These are phyloP conservation scores for Myathropa florea DNA, from an alignment of 2,888 invertebrate species.

Conservation along the genomic window DNA sequence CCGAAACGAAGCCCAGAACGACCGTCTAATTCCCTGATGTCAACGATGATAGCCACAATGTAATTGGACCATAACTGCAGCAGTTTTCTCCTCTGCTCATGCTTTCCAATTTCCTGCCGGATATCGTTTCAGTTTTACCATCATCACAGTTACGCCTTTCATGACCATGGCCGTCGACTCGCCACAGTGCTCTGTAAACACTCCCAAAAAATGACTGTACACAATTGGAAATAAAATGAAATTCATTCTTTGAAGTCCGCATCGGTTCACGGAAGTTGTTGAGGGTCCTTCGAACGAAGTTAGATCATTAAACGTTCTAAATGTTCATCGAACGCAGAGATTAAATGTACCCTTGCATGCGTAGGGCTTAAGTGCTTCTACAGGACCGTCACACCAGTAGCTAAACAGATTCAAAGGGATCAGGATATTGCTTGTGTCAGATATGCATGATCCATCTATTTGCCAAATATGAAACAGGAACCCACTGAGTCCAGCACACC, in stretches of 20 bases:
- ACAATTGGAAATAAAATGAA: constrained; percentile 44
- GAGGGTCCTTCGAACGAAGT: constrained; percentile 12
- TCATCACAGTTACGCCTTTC: neutral
- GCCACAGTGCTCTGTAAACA: neutral
- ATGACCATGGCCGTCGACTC: neutral
- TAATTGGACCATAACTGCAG: constrained; percentile 53
- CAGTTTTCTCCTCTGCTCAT: constrained; percentile 38
- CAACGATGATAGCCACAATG: constrained; percentile 34
- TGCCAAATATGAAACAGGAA: constrained; percentile 50
- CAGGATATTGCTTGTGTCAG: constrained; percentile 56
- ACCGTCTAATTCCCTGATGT: constrained; percentile 35
- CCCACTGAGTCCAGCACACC: neutral
- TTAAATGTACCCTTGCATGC: constrained; percentile 31
- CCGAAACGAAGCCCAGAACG: neutral
- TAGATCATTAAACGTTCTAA: constrained; percentile 38
- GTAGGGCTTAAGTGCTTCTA: neutral
- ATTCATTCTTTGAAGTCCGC: constrained; percentile 23
- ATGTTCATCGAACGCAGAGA: constrained; percentile 31
- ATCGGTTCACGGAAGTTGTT: constrained; percentile 17
- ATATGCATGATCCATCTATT: constrained; percentile 54
- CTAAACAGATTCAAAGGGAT: neutral
- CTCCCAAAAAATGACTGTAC: neutral
- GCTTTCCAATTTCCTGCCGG: constrained; percentile 56
- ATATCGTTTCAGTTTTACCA: constrained; percentile 28
- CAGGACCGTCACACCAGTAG: neutral